Evolutionary conservation across 35 echinoderm and acorn worm genomes (phyloP), one percentile per base, ranked within the genome.

Genomic region (Acanthaster planci): DNA sequence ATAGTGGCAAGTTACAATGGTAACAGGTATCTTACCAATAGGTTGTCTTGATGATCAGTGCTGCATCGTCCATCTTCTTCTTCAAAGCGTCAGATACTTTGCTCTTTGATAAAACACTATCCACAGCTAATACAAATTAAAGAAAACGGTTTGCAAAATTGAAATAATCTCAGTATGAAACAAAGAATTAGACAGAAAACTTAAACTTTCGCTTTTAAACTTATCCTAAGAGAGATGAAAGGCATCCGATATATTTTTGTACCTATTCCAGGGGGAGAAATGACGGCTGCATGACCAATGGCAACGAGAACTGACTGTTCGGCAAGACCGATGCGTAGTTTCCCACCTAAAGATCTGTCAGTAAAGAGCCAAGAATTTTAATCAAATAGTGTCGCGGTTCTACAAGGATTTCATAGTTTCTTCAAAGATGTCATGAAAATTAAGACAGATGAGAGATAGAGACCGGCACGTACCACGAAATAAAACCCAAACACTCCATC

Each of bases 251-350:
- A 6, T 12, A 47, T 47, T 47, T 47, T 47, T 47, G 42, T 78
- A 90, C 82, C 88, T 60, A 8, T 67, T 38, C 84, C 75, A 60
- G 88, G 80, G 53, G 39, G 84, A 18, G 91, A 78, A 7, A 93
- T 77, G 30, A 77, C 95, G n/a, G 86, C 85, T 52, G 95, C 95
- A 91, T 93, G 92, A 67, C 95, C 95, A 51, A 97, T 42, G 16
- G 95, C 87, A 55, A 93, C 95, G 6, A 97, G 55, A 15, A 97
- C 95, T 40, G 95, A 97, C 78, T 97, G 95, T 37, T 97, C 95
- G n/a, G 95, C 95, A 27, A 97, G 59, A 17, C 95, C 95, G 56
- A 97, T 93, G 29, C 91, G 44, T 22, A 97, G 76, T 77, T 97
- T 97, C 32, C 94, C 94, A 40, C 90, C 80, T 38, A 97, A 83